Conservation (phyloP, 2,113 vertebrate species). For the Pygoscelis adeliae region DNA sequence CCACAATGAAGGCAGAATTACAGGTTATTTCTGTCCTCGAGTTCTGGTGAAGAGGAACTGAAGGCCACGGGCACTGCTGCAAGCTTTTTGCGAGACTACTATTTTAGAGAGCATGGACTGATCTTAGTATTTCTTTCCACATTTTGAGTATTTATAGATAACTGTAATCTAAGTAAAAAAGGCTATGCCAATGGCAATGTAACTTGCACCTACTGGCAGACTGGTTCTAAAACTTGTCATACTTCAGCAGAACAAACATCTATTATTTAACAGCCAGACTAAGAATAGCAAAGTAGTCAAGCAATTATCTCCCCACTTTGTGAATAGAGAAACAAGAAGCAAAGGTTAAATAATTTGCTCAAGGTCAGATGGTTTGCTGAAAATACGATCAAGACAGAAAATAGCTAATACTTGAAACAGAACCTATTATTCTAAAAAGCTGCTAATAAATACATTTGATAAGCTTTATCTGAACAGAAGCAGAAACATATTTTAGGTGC, state of each 20-base stretch:
- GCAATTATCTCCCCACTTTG: neutral
- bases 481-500: neutral
- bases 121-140: neutral
- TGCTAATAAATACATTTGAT: neutral
- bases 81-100: neutral
- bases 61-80: neutral
- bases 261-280: slow-evolving; percentile 41
- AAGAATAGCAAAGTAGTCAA: slow-evolving; percentile 38
- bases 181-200: neutral
- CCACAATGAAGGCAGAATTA: neutral
- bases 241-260: slow-evolving; percentile 36
- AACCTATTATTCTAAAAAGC: neutral
- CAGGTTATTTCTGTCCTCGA: neutral
- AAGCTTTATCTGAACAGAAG: neutral
- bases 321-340: neutral
- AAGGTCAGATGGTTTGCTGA: neutral
- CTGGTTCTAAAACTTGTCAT: neutral
- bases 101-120: neutral
- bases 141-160: neutral
- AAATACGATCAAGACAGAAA: neutral
- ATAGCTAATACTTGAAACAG: neutral
- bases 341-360: slow-evolving; percentile 16
- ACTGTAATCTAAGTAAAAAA: neutral
- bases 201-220: neutral
- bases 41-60: neutral